phyloP scores from a whole-genome alignment of 2,797 vertebrate species.

The Remorina albescens region DNA sequence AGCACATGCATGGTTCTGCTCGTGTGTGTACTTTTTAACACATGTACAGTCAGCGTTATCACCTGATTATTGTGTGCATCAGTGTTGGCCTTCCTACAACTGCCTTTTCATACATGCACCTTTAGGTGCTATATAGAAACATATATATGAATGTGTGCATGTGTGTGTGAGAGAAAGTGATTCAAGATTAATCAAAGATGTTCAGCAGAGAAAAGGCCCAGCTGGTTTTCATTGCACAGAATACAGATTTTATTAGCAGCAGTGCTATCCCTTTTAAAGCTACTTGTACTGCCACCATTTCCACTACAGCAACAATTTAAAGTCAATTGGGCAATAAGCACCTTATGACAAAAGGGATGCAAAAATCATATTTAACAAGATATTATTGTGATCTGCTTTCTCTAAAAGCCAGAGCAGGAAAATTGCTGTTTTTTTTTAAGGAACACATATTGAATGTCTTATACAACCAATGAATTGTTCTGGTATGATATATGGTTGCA shows the following conservation, averaged over 20 bases:
- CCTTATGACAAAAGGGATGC: background rate
- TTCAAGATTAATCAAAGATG: constrained; percentile 74
- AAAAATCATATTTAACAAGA: background rate
- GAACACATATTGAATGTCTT: background rate
- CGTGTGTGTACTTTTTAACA: constrained; percentile 28
- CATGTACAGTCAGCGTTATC: constrained; percentile 49
- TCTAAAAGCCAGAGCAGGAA: background rate
- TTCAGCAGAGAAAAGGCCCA: constrained; percentile 59
- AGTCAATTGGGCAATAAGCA: background rate
- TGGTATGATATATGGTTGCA: background rate
- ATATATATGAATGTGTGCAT: no score
- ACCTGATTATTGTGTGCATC: constrained; percentile 53
- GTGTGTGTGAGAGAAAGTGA: constrained; percentile 53
- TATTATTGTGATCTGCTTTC: background rate
- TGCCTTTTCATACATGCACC: constrained; percentile 22
- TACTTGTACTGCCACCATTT: constrained; percentile 51
- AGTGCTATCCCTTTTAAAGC: constrained; percentile 61
- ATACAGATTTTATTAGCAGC: constrained; percentile 68
- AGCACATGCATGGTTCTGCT: constrained; percentile 9
- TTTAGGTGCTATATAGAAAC: background rate
- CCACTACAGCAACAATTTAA: constrained; percentile 39
- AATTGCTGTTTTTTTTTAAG: background rate
- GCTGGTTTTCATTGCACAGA: constrained; percentile 74
- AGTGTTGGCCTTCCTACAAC: constrained; percentile 13
- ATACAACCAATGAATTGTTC: background rate